Conservation (phyloP, 1,140 invertebrate genomes). For the Zaprionus lachaisei region DNA sequence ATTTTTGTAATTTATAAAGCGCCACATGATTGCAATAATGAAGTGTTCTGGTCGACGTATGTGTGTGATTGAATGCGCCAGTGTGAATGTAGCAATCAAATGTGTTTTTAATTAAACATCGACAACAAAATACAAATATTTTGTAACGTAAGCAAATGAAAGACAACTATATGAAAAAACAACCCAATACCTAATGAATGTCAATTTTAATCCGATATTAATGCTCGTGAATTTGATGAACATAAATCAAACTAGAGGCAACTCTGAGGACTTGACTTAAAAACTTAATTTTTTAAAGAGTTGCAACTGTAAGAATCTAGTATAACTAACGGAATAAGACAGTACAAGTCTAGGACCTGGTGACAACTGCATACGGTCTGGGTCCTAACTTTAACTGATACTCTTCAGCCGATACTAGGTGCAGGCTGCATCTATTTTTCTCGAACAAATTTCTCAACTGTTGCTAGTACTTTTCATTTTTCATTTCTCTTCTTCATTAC, state of each 20-base stretch:
- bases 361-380: too few species aligned
- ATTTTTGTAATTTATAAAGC: conserved; percentile 70
- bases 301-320: too few species aligned
- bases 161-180: conserved; percentile 62
- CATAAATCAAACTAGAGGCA: too few species aligned
- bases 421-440: conserved; percentile 19
- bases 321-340: too few species aligned
- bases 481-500: conserved; percentile 24
- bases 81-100: conserved; percentile 34
- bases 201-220: background rate
- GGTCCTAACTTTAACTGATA: background rate
- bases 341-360: too few species aligned
- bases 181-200: background rate
- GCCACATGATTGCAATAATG: conserved; percentile 55
- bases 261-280: too few species aligned
- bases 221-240: too few species aligned
- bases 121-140: conserved; percentile 53
- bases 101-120: conserved; percentile 64
- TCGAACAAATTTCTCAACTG: conserved; percentile 7
- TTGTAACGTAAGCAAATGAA: conserved; percentile 71
- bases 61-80: conserved; percentile 1
- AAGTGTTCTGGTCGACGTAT: conserved; percentile 44
- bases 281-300: too few species aligned
- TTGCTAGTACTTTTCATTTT: background rate
- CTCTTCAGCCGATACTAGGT: background rate